Evolutionary conservation across 2,113 vertebrate genomes (phyloP), one percentile per base, ranked within the genome.

Genomic region (Pogona vitticeps): DNA sequence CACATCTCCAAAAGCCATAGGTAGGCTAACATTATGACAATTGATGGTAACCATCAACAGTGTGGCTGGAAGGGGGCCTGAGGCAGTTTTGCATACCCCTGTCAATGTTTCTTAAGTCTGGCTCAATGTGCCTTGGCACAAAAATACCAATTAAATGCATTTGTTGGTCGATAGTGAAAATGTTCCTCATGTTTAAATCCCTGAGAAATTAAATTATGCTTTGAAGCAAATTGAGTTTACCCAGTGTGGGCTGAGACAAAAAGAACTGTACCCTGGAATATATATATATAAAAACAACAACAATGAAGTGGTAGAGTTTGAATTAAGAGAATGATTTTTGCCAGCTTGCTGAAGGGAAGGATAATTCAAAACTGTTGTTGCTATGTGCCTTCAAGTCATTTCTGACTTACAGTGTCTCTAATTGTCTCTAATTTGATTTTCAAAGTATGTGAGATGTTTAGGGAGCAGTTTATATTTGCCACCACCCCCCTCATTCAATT

Each of bases 11-110:
- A 90, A 58, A 63, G 88, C 12, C 21, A 40, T 56, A 80, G 67
- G 59, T 33, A 38, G n/a, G 5, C 86, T 86, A 90, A 88, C 26
- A 78, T 78, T n/a, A 72, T 83, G 86, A 73, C 20, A 91, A 56
- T 87, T 88, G 91, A 86, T 52, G 61, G 59, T 81, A 85, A 85
- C 72, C 46, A 79, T 87, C 79, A 88, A 42, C 38, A 86, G 21
- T 71, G 33, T 9, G 13, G 20, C 36, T 91, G 31, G 59, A 90
- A 88, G 84, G 78, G 83, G 80, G 63, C 76, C 86, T 0, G 0
- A 70, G 86, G 42, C 59, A 6, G 0, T 85, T 38, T 79, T 91
- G 85, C 63, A 93, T 90, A 84, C 23, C 1, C 0, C 2, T 88
- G 68, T 67, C 13, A 88, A 36, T 87, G 78, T 70, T 85, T 76